Base-by-base conservation (phyloP, 2,888 invertebrate species). In the Acholoe squamosa region DNA sequence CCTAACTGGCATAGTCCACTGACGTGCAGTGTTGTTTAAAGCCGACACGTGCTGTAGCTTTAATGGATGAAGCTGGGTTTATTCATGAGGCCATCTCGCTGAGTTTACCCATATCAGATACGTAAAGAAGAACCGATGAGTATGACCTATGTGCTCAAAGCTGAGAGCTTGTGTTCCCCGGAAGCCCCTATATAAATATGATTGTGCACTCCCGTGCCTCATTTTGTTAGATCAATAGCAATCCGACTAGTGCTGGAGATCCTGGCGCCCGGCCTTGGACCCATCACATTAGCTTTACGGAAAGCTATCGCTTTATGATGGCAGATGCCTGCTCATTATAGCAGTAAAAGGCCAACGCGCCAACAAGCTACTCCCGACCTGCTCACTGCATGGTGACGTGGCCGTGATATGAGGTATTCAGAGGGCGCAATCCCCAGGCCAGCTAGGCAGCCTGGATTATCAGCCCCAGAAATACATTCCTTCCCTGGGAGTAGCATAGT, bases 231-330 rank as follows among this genome's bases (percentile, higher is more conserved):
- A 71, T 71, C 71, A 71, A 71, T 71, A 71, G 28, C 71, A 71
- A 71, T 71, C 71, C 71, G 71, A 71, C 71, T 71, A 71, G 31
- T 7, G 28, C 71, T 14, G 71, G 71, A 25, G 28, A 28, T 3
- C 28, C 71, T 0, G 28, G 28, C 31, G 28, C 71, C 28, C 71
- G 22, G 25, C 28, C n/a, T 43, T 14, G 5, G 14, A 71, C 31
- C 71, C 71, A 71, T 71, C 71, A 71, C 71, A 71, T 71, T 71
- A 71, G 71, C 71, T 71, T 71, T 71, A 71, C 71, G 71, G 71
- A 71, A 71, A 71, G 71, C 71, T 71, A 71, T 71, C 71, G 28
- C 71, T 71, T 71, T 71, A 71, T 71, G 71, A 71, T 71, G 71
- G 71, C 71, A 71, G 25, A 5, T 25, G 31, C 71, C n/a, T 22